A percentile compares a stretch with the other conserved stretches of the same genome.
Conservation (phyloP, 2,888 invertebrate genomes). For the Sphinx pinastri region DNA sequence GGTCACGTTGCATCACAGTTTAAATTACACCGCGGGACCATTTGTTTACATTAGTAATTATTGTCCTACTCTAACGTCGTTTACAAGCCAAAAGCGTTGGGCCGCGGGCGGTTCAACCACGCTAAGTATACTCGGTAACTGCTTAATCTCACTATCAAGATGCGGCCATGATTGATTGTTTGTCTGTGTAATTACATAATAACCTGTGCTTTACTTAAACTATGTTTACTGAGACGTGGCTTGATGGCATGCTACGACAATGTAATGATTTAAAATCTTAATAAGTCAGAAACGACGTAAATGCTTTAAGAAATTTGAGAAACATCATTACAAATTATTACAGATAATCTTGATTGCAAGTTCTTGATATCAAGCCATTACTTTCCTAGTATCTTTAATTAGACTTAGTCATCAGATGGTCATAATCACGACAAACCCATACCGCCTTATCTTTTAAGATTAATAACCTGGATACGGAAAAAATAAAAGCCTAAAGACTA, state of each 20-base stretch:
- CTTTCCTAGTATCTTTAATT: too few species aligned
- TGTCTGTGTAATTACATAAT: conserved; percentile 56
- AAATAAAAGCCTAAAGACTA: too few species aligned
- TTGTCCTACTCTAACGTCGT: conserved; percentile 42
- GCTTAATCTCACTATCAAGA: conserved; percentile 75
- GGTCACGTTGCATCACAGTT: conserved; percentile 34
- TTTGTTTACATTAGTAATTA: conserved; percentile 46
- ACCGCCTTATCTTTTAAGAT: too few species aligned
- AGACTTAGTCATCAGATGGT: too few species aligned
- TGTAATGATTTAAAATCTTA: neutral
- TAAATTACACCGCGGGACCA: conserved; percentile 30
- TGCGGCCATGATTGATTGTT: conserved; percentile 64
- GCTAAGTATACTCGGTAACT: conserved; percentile 44
- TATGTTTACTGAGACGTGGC: neutral
- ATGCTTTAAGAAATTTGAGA: too few species aligned
- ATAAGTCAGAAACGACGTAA: too few species aligned
- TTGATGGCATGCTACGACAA: neutral
- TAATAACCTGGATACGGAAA: too few species aligned
- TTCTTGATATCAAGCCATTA: too few species aligned
- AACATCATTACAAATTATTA: too few species aligned
- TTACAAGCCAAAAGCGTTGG: conserved; percentile 31
- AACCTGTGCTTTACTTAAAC: conserved; percentile 31
- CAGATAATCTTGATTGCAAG: too few species aligned
- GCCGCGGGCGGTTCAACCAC: conserved; percentile 39
- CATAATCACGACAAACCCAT: too few species aligned